Percentiles rank a stretch among this genome's conserved stretches.
Conservation (phyloP, 2,113 vertebrate species). For the Erinaceus europaeus region DNA sequence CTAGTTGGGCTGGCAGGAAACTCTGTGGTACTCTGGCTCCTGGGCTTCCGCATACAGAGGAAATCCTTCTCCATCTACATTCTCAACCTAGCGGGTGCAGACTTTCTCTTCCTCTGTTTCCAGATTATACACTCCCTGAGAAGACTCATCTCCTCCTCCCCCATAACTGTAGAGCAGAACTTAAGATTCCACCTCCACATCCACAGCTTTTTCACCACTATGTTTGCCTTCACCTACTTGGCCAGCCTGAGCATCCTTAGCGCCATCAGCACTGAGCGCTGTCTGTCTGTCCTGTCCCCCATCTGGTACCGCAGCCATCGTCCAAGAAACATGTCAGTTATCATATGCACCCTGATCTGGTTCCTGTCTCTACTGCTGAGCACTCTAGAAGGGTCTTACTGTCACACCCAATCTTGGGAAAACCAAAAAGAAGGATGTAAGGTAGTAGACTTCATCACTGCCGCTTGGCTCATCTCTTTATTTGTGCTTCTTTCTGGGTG, state of each 20-base stretch:
- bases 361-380: background rate
- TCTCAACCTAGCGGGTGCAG: background rate
- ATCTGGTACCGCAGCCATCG: conserved; percentile 32
- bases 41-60: background rate
- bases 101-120: background rate
- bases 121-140: rapidly evolving
- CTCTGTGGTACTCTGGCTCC: background rate
- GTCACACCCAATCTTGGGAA: background rate
- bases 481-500: background rate
- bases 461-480: background rate
- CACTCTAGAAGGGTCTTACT: background rate
- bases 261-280: background rate
- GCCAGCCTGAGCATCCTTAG: background rate
- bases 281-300: background rate
- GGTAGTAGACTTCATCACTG: background rate
- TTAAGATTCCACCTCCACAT: rapidly evolving
- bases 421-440: background rate
- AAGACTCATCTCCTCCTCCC: rapidly evolving
- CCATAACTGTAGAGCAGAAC: no score
- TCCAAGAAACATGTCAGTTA: background rate
- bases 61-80: background rate
- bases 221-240: background rate
- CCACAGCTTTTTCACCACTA: rapidly evolving
- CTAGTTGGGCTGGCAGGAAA: background rate
- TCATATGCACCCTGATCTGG: background rate